A percentile compares a stretch with the other conserved stretches of the same genome.
Conservation (phyloP, 2,113 vertebrate genomes). For the Cranoglanis bouderius region DNA sequence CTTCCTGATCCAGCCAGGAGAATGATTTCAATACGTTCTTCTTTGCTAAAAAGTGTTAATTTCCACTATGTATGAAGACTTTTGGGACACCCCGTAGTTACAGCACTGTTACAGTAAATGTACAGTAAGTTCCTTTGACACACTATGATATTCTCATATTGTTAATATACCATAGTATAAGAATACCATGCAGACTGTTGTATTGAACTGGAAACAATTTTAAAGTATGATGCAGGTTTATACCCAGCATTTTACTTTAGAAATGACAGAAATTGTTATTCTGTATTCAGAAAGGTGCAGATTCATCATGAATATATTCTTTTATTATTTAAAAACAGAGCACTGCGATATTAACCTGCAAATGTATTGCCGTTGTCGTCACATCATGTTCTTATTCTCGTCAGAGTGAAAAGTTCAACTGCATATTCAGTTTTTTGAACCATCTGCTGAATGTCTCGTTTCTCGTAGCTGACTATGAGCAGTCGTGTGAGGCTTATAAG, state of each 20-base stretch:
- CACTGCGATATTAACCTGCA: no score
- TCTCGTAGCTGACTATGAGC: slow-evolving; percentile 86
- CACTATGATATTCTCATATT: not conserved
- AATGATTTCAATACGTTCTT: no score
- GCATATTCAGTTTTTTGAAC: not conserved
- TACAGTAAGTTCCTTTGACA: no score
- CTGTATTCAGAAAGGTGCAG: not conserved
- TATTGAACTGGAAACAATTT: not conserved
- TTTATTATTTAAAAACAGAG: no score
- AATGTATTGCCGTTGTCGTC: not conserved
- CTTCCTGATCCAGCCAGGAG: no score
- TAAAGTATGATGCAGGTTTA: not conserved
- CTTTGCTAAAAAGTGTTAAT: no score
- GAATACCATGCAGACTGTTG: not conserved
- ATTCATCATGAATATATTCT: not conserved
- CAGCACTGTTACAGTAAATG: no score
- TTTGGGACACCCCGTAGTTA: no score
- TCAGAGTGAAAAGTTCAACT: not conserved
- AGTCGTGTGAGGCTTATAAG: slow-evolving; percentile 97
- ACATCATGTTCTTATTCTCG: not conserved
- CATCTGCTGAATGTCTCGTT: not conserved
- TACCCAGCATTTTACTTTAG: not conserved
- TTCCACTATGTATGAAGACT: no score
- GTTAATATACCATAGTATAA: not conserved
- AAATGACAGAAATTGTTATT: not conserved